These are phyloP conservation scores for Anthoscopus minutus DNA, from an alignment of 2,113 vertebrate species.

Conservation along the genomic window DNA sequence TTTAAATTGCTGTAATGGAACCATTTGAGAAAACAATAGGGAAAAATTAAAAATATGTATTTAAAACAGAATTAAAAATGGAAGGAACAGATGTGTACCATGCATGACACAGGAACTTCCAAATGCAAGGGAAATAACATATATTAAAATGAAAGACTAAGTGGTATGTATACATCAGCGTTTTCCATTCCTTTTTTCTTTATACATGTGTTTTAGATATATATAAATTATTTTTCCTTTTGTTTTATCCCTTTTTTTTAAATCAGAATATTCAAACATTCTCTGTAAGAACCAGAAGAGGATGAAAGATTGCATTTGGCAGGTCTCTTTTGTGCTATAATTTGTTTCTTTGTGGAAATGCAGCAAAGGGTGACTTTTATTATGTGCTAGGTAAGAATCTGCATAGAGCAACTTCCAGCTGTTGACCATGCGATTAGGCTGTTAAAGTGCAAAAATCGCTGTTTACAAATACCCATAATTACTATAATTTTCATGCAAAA, in stretches of 20 bases:
- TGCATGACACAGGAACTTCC: slow-evolving; percentile 15
- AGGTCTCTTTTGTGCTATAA: slow-evolving; percentile 29
- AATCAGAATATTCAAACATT: not conserved
- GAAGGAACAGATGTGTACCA: slow-evolving; percentile 36
- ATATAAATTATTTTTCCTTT: slow-evolving; percentile 20
- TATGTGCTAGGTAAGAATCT: slow-evolving; percentile 55
- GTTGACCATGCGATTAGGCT: slow-evolving; percentile 53
- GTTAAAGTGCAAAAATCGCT: slow-evolving; percentile 50
- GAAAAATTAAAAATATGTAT: slow-evolving; percentile 47
- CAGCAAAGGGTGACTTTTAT: slow-evolving; percentile 67
- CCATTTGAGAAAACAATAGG: slow-evolving; percentile 40
- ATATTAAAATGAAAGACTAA: not conserved
- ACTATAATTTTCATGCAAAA: slow-evolving; percentile 63
- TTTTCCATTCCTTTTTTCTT: not conserved
- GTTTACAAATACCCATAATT: slow-evolving; percentile 66
- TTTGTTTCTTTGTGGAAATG: slow-evolving; percentile 51
- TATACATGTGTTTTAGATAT: not conserved
- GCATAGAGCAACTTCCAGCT: slow-evolving; percentile 52
- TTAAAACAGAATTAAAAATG: slow-evolving; percentile 40
- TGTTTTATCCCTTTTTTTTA: slow-evolving; percentile 4
- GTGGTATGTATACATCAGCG: not conserved
- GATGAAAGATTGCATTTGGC: slow-evolving; percentile 21
- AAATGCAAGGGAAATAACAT: slow-evolving; percentile 9
- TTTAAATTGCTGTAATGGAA: slow-evolving; percentile 12
- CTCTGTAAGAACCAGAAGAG: slow-evolving; percentile 51